Base-by-base conservation (phyloP, 2,113 vertebrate species). In the Nyctereutes procyonoides region DNA sequence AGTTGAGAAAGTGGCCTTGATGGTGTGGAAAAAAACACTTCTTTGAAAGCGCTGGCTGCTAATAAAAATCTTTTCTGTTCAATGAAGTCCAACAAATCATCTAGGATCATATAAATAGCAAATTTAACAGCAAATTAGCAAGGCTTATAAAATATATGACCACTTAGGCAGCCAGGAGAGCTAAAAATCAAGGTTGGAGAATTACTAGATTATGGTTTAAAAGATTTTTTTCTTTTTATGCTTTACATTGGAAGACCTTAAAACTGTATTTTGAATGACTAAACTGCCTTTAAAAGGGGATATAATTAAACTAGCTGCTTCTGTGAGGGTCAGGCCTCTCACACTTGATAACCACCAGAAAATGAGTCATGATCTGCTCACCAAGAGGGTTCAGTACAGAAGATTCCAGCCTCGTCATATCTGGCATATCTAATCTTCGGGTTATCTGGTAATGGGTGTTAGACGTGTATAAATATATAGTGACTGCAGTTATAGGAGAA, bases 101-200 rank as follows among this genome's bases (percentile, higher is more conserved):
- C 95, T 69, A 94, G 86, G 97, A 98, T 97, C 97, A 67, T 55
- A 98, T 96, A 97, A 98, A 98, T 93, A 98, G 98, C 97, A 98
- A 98, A 98, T 98, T 98, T 97, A 98, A 98, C 97, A 98, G 97
- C 98, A 98, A 99, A 98, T 98, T 98, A 98, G 97, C 81, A 77
- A 96, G 3, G 87, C 95, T 98, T 98, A 98, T 97, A 97, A 98
- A 98, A 98, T 96, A 98, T 93, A 98, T 97, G 97, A 90, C 93
- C 96, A 97, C 98, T 93, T 97, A 95, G 73, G 63, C 76, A n/a
- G 89, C 79, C 96, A 97, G 86, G 82, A 97, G 93, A 98, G 84
- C 62, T 58, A 95, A 98, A 98, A 97, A 69, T 96, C 95, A 98
- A 97, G 93, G 96, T 87, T 88, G 94, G 62, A 67, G 81, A 96